phyloP scores from a whole-genome alignment of 2,888 invertebrate genomes.

The Drosophila percnosoma region DNA sequence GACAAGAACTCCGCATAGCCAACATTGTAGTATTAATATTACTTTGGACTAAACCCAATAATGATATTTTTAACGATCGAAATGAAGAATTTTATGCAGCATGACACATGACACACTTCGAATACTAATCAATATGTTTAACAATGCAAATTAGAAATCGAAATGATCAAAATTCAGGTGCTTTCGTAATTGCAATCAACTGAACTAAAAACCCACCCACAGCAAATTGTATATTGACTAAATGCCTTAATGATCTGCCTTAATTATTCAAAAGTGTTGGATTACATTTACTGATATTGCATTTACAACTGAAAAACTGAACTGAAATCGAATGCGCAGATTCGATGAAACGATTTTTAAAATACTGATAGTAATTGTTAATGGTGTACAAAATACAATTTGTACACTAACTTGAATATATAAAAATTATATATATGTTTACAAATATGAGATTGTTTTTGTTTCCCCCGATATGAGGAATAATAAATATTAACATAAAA shows the following conservation, averaged over 20 bases:
- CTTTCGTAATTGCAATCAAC: conserved; percentile 14
- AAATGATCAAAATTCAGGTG: neutral
- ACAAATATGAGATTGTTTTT: conserved; percentile 34
- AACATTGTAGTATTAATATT: conserved; percentile 6
- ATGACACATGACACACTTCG: conserved; percentile 2
- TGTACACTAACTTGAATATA: conserved; percentile 58
- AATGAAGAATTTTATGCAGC: neutral
- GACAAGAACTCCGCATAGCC: conserved; percentile 39
- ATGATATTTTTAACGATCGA: conserved; percentile 21
- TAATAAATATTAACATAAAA: conserved; percentile 9
- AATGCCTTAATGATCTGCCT: conserved; percentile 50
- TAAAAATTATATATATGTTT: conserved; percentile 31
- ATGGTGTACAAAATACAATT: conserved; percentile 49
- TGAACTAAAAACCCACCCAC: conserved; percentile 1
- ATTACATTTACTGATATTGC: conserved; percentile 45
- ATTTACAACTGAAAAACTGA: conserved; percentile 31
- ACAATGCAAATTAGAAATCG: conserved; percentile 1
- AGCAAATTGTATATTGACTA: conserved; percentile 35
- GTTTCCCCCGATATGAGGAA: conserved; percentile 5
- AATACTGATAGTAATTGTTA: conserved; percentile 62
- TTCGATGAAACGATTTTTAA: conserved; percentile 23
- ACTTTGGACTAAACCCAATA: conserved; percentile 20
- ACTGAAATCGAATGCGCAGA: conserved; percentile 8
- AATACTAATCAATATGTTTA: conserved; percentile 19
- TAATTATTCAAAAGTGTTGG: conserved; percentile 31